Base-by-base conservation (phyloP, 2,797 vertebrate genomes). In the Galago senegalensis region DNA sequence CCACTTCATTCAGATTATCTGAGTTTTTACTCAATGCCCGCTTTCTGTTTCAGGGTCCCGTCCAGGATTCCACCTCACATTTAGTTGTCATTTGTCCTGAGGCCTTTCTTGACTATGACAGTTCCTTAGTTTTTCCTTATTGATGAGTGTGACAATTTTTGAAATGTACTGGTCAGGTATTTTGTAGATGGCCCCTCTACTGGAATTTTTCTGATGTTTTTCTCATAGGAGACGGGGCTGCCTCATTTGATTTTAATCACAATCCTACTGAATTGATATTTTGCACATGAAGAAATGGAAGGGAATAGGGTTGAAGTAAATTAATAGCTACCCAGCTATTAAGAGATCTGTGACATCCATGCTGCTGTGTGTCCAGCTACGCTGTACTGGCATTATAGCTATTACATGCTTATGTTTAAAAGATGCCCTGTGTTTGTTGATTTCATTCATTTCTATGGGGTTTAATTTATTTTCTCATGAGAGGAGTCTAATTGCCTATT, bases 141-240 rank as follows among this genome's bases (percentile, higher is more conserved):
- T 90, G 87, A 93, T 91, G 63, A 94, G 34, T 34, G 56, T 93
- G 83, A 95, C 91, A 89, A 79, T 77, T 96, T 96, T 87, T 82
- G 80, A 89, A 58, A 72, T n/a, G 67, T 16, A 80, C 31, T 67
- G 65, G 69, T 79, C 21, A 27, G 72, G 43, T 77, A 70, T 94
- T 96, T 95, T 87, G 31, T 53, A 82, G 82, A 56, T 25, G 81
- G 27, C 1, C 40, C 29, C 23, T 89, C 49, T 73, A 49, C 27
- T 77, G 92, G n/a, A 93, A 82, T 49, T 93, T 93, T 76, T 70
- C 34, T 86, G 77, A 40, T 79, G 25, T 67, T 96, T 94, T 96
- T 63, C 77, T 93, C 43, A 63, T 69, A 46, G 70, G 76, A 94
- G 34, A 92, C 34, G 76, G 23, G 27, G 37, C 73, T 83, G 70